Percentiles rank a stretch among this genome's conserved stretches.
These are phyloP conservation scores for Spilogale gracilis DNA, from an alignment of 2,113 vertebrate species.

Conservation along the genomic window DNA sequence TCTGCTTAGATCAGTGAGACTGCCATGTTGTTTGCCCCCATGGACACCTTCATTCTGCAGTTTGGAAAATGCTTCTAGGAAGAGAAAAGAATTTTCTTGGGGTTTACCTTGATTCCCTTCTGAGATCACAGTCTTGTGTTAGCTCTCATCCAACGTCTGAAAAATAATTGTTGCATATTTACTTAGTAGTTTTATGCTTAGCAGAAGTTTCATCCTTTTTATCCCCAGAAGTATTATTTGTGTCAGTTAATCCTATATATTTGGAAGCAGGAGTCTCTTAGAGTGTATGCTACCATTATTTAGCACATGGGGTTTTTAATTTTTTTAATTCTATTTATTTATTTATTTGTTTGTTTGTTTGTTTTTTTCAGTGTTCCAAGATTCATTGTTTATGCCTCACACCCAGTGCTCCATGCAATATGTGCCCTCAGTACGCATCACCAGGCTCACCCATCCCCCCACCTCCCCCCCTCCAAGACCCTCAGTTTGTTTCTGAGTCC, in stretches of 20 bases:
- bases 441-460: too few relatives aligned
- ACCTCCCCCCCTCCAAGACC: too few relatives aligned
- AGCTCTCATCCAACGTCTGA: background rate
- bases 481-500: too few relatives aligned
- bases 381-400: too few relatives aligned
- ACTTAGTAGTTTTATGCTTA: constrained; percentile 28
- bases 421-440: too few relatives aligned
- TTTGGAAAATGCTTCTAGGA: background rate
- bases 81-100: background rate
- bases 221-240: background rate
- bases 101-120: constrained; percentile 47
- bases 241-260: background rate
- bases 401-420: too few relatives aligned
- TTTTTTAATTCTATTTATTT: too few relatives aligned
- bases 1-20: background rate
- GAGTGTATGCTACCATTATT: background rate
- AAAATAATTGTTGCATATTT: constrained; percentile 49
- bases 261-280: background rate
- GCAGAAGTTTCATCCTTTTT: background rate
- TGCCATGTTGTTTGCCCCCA: background rate
- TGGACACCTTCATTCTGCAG: background rate
- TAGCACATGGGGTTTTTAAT: constrained; percentile 2
- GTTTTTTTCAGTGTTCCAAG: too few relatives aligned
- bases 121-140: background rate
- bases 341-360: too few relatives aligned